A percentile compares a stretch with the other conserved stretches of the same genome.
These are phyloP conservation scores for Daboia siamensis DNA, from an alignment of 2,113 vertebrate genomes.

Conservation along the genomic window DNA sequence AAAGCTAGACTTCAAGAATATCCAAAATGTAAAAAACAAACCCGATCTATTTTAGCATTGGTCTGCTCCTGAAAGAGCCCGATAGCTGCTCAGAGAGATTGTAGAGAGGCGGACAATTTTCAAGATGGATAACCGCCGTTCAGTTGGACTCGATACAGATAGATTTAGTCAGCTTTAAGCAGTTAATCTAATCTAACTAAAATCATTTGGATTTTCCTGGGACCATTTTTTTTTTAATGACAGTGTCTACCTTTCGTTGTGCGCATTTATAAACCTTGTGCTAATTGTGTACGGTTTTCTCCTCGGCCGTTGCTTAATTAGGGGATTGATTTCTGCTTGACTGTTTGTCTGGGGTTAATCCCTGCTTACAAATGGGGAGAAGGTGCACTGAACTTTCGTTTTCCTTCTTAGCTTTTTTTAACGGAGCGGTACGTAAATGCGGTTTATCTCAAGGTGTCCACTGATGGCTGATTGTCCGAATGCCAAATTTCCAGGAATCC, in stretches of 20 bases:
- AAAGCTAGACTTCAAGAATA: neutral
- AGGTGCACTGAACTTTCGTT: neutral
- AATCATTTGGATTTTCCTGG: neutral
- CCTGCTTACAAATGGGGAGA: neutral
- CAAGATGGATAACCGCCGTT: neutral
- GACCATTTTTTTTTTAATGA: neutral
- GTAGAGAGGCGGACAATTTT: neutral
- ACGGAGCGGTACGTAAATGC: neutral
- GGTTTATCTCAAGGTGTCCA: neutral
- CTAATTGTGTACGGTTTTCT: neutral
- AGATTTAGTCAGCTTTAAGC: neutral
- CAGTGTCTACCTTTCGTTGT: neutral
- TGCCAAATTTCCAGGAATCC: neutral
- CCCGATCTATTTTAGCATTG: neutral
- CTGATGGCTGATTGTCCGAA: neutral
- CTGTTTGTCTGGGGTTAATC: neutral
- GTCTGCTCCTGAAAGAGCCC: neutral
- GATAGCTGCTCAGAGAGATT: neutral
- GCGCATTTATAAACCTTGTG: neutral
- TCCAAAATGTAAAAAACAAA: neutral
- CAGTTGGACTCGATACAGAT: neutral
- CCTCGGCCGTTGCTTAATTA: neutral
- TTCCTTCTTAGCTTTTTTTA: neutral
- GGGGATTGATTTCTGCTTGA: neutral
- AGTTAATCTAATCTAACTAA: neutral